Evolutionary conservation across 2,888 invertebrate species (phyloP), one percentile per base, ranked within the genome.

Genomic region (Lycophotia porphyrea): DNA sequence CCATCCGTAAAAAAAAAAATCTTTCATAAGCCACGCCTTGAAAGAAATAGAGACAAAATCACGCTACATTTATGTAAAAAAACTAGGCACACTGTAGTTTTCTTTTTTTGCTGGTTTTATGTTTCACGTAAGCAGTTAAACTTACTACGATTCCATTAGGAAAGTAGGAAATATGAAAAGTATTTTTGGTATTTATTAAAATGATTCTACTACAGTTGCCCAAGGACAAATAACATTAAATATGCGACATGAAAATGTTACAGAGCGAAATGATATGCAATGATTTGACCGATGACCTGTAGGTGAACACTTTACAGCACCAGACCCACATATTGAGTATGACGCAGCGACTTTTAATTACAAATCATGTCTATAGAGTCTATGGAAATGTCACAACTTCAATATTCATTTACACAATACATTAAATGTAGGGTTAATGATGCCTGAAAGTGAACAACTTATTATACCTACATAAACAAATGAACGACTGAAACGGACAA

Each of bases 271-370:
- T 73, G 3, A 39, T n/a, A 18, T 60, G 21, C 24, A 27, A 44
- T 5, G 18, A 36, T 24, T 18, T 61, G 36, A 24, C 34, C n/a
- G 4, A 58, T 42, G 27, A 68, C 49, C 34, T 49, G 21, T 64
- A 13, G 21, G 21, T n/a, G 3, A 15, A 39, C 27, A 47, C 66
- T 61, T 9, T 42, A 34, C 60, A 49, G 34, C 18, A 47, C 34
- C 36, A 63, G 73, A 47, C 36, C 31, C 8, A 24, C 58, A 36
- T 55, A 67, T 44, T 52, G 31, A 39, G 27, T 36, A 74, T 85
- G 80, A 86, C 82, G 47, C 71, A 71, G 87, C 82, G 63, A 82
- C 76, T 84, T 86, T 84, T 71, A 79, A 79, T 80, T 64, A 84
- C 34, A 66, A 68, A 47, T 65, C 64, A 73, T 68, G 27, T 61